These are phyloP conservation scores for Melieria crassipennis DNA, from an alignment of 2,888 invertebrate species.

Conservation along the genomic window DNA sequence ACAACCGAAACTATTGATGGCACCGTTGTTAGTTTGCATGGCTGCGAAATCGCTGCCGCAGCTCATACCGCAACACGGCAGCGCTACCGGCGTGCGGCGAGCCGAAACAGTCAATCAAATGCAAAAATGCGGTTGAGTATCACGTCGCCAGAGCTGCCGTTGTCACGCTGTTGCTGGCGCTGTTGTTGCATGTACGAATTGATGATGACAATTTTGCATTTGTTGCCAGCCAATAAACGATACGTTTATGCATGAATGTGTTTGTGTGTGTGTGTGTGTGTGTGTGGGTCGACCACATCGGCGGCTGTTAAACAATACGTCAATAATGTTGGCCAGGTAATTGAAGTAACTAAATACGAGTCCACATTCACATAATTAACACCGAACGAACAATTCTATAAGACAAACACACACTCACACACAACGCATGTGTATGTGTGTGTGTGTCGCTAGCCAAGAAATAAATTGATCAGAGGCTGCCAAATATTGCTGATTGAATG, in stretches of 20 bases:
- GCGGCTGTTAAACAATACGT: conserved; percentile 16
- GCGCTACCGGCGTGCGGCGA: no score
- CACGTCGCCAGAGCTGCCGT: conserved; percentile 19
- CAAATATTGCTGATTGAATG: no score
- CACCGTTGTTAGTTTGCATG: neutral
- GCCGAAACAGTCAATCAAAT: conserved; percentile 42
- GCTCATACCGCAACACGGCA: neutral
- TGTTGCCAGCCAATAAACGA: neutral
- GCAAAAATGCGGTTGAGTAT: conserved; percentile 47
- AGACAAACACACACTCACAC: neutral
- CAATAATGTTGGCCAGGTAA: conserved; percentile 29
- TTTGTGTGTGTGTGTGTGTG: neutral
- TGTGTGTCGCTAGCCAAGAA: no score
- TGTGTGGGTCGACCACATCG: conserved; percentile 4
- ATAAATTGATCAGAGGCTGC: no score
- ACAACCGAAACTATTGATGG: no score
- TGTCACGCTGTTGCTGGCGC: neutral
- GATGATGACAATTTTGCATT: neutral
- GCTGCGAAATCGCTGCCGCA: conserved; percentile 15
- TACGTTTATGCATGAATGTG: neutral
- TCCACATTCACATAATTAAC: neutral
- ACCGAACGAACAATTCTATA: neutral
- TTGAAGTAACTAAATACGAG: conserved; percentile 16
- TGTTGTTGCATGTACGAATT: neutral
- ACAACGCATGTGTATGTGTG: no score